Conservation (phyloP, 2,888 invertebrate genomes). For the Keiferia lycopersicella region DNA sequence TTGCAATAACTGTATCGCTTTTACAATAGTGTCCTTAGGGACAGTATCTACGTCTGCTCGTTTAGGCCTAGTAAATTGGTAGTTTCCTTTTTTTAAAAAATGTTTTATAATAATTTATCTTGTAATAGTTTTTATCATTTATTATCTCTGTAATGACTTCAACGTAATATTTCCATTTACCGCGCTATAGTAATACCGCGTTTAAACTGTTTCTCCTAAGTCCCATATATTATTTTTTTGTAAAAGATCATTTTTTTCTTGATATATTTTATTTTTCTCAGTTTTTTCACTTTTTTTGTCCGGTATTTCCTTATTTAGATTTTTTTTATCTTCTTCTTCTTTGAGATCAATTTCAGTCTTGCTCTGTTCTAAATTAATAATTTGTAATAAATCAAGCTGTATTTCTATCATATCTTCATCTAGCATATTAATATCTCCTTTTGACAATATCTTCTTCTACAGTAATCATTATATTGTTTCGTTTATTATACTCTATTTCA, state of each 20-base stretch:
- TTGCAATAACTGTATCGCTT: constrained; percentile 33
- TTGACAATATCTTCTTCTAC: background rate
- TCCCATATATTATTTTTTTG: background rate
- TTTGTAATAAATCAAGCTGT: too few species aligned
- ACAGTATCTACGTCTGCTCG: constrained; percentile 33
- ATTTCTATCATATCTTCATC: too few species aligned
- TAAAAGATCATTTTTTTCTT: background rate
- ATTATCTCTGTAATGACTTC: constrained; percentile 20
- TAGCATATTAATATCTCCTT: background rate
- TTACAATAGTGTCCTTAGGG: constrained; percentile 33
- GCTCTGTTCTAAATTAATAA: too few species aligned
- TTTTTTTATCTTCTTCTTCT: too few species aligned
- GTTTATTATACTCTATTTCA: background rate
- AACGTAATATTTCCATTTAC: constrained; percentile 3
- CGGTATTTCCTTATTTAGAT: too few species aligned
- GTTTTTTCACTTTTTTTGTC: too few species aligned
- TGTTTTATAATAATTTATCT: too few species aligned
- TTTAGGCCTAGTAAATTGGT: constrained; percentile 32
- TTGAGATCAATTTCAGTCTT: too few species aligned
- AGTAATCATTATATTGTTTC: constrained; percentile 3
- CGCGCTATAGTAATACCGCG: background rate
- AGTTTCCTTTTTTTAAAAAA: constrained; percentile 22
- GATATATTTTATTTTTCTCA: background rate
- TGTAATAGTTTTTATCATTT: too few species aligned
- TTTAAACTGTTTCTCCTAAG: constrained; percentile 5